A percentile compares a stretch with the other conserved stretches of the same genome.
These are phyloP conservation scores for Sebastes schlegelii DNA, from an alignment of 2,113 vertebrate genomes.

Conservation along the genomic window DNA sequence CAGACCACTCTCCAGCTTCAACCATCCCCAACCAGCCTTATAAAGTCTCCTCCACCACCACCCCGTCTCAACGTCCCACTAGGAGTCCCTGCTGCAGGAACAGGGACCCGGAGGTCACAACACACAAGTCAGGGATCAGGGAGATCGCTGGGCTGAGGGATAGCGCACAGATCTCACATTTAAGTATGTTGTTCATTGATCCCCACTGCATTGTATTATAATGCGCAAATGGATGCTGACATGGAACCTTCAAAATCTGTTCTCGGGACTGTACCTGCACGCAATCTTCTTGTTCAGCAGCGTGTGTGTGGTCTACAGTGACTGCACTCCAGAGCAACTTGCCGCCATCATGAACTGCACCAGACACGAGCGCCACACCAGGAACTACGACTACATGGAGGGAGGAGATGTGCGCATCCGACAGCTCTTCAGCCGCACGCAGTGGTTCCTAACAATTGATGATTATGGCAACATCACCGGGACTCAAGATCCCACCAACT, in stretches of 20 bases:
- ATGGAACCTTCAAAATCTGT: conserved; percentile 97
- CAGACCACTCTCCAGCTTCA: conserved; percentile 20
- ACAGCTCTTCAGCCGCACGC: conserved; percentile 97
- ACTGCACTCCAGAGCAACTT: conserved; percentile 96
- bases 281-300: conserved; percentile 92
- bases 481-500: conserved; percentile 94
- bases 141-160: conserved; percentile 85
- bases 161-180: conserved; percentile 84
- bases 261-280: conserved; percentile 95
- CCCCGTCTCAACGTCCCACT: conserved; percentile 14
- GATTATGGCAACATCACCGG: conserved; percentile 95
- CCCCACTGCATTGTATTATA: conserved; percentile 95
- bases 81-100: conserved; percentile 43
- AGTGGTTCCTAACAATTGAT: conserved; percentile 98
- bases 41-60: conserved; percentile 53
- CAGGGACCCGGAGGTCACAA: conserved; percentile 42
- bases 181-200: conserved; percentile 96
- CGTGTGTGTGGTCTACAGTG: conserved; percentile 92
- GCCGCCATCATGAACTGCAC: conserved; percentile 96
- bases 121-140: conserved; percentile 48
- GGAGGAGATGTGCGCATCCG: conserved; percentile 97
- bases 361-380: conserved; percentile 94
- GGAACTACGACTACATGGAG: conserved; percentile 99
- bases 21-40: background rate
- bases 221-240: conserved; percentile 99